Evolutionary conservation across 2,113 vertebrate species (phyloP), one percentile per base, ranked within the genome.

Genomic region (Tiliqua scincoides): DNA sequence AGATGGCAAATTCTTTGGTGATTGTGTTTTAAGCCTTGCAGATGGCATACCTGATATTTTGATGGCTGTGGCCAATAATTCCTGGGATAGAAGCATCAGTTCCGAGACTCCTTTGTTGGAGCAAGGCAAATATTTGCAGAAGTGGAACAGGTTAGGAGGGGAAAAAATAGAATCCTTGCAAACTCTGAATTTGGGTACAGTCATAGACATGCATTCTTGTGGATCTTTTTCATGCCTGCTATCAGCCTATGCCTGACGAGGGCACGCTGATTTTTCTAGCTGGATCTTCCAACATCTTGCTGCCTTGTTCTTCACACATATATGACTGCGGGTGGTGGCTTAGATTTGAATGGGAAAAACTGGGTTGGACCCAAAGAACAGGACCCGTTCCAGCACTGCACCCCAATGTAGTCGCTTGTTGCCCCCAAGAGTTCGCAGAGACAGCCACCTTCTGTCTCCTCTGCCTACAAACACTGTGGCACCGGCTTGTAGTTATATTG

Each of bases 381-480:
- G 30, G 43, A 35, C 63, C 21, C 0, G 30, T 23, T 1, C 43
- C 2, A n/a, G 80, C 65, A 37, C 10, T 20, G 32, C 54, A 65
- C 79, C 79, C 11, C 9, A 35, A 14, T 0, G 62, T 23, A 67
- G 63, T 43, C 12, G 5, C 63, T 12, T 6, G 43, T 17, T n/a
- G 63, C 40, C 82, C 18, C 12, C 3, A 11, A 52, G 59, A 17
- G 20, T 10, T 48, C 6, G 6, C 3, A 35, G 3, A 2, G 82
- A 8, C 71, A 10, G 12, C 23, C 17, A 63, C 59, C n/a, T 18
- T 12, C n/a, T 52, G 40, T 57, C 1, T 25, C 30, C 57, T 67
- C 67, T 48, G 81, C 65, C 8, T 40, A 3, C 52, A 40, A 2
- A 30, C 0, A 0, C 0, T 1, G 7, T 83, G 20, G 21, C 23